Conservation (phyloP, 2,888 invertebrate species). For the Dasypogon diadema region DNA sequence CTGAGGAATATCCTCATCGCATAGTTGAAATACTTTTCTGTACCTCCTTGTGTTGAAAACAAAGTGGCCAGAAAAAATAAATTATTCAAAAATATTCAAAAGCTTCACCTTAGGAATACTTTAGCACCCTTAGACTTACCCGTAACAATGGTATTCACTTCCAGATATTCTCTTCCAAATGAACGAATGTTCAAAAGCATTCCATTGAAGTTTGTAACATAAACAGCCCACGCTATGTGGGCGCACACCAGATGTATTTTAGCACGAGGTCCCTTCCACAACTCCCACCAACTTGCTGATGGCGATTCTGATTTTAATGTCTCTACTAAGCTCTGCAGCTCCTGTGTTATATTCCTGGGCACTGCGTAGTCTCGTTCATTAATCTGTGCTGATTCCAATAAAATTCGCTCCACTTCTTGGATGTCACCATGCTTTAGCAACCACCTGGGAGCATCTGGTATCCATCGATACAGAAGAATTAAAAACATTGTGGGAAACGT, state of each 20-base stretch:
- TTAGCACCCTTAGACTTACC: too few relatives aligned
- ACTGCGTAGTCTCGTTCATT: constrained; percentile 62
- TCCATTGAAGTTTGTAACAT: constrained; percentile 68
- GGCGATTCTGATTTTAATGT: constrained; percentile 61
- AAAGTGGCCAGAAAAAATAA: too few relatives aligned
- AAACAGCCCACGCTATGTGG: constrained; percentile 66
- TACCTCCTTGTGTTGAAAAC: too few relatives aligned
- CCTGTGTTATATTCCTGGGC: constrained; percentile 48
- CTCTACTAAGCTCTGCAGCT: constrained; percentile 62
- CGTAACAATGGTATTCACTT: constrained; percentile 67
- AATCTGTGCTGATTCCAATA: constrained; percentile 64
- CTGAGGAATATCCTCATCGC: too few relatives aligned
- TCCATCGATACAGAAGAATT: constrained; percentile 66
- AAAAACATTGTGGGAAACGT: constrained; percentile 68
- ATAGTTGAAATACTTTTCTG: too few relatives aligned
- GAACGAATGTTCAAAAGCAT: constrained; percentile 69
- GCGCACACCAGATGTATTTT: constrained; percentile 64
- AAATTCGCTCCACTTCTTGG: constrained; percentile 64
- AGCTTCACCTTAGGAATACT: too few relatives aligned
- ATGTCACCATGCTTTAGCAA: constrained; percentile 64
- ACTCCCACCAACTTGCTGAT: constrained; percentile 63
- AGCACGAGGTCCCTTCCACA: constrained; percentile 65
- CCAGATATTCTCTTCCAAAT: constrained; percentile 67
- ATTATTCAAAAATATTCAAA: too few relatives aligned
- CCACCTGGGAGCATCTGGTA: constrained; percentile 70